Conservation (phyloP, 2,797 vertebrate species). For the Phrynocephalus forsythii region DNA sequence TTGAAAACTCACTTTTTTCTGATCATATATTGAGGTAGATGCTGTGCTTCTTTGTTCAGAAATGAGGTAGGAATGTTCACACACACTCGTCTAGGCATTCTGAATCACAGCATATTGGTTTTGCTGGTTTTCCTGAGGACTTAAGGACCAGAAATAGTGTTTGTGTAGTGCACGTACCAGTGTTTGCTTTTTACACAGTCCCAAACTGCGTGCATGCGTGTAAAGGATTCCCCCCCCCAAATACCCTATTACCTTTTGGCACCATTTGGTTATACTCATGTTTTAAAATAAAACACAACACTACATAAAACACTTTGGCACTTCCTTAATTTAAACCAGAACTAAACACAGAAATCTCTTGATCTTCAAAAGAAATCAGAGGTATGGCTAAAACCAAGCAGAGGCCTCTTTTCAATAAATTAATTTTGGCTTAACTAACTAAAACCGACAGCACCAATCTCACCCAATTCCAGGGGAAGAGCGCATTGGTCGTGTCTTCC, state of each 20-base stretch:
- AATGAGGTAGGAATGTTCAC: slow-evolving; percentile 78
- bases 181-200: slow-evolving; percentile 76
- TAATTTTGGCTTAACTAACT: slow-evolving; percentile 68
- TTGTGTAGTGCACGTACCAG: slow-evolving; percentile 68
- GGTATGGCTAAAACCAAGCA: slow-evolving; percentile 65
- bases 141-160: slow-evolving; percentile 60
- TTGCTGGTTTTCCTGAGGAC: slow-evolving; percentile 55
- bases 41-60: slow-evolving; percentile 62
- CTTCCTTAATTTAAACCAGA: slow-evolving; percentile 65
- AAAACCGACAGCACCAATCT: slow-evolving; percentile 54
- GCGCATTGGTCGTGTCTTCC: slow-evolving; percentile 36
- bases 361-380: slow-evolving; percentile 57
- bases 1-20: slow-evolving; percentile 60
- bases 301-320: slow-evolving; percentile 78
- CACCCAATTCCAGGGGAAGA: slow-evolving; percentile 45
- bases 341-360: slow-evolving; percentile 64
- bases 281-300: slow-evolving; percentile 53
- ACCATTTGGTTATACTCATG: slow-evolving; percentile 75
- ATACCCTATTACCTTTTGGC: slow-evolving; percentile 79
- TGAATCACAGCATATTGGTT: slow-evolving; percentile 67
- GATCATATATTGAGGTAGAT: slow-evolving; percentile 77
- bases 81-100: slow-evolving; percentile 57
- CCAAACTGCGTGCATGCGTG: slow-evolving; percentile 70
- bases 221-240: slow-evolving; percentile 30
- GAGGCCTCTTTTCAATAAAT: slow-evolving; percentile 60